Evolutionary conservation across 2,888 invertebrate genomes (phyloP).

Genomic region (Tinea pellionella): DNA sequence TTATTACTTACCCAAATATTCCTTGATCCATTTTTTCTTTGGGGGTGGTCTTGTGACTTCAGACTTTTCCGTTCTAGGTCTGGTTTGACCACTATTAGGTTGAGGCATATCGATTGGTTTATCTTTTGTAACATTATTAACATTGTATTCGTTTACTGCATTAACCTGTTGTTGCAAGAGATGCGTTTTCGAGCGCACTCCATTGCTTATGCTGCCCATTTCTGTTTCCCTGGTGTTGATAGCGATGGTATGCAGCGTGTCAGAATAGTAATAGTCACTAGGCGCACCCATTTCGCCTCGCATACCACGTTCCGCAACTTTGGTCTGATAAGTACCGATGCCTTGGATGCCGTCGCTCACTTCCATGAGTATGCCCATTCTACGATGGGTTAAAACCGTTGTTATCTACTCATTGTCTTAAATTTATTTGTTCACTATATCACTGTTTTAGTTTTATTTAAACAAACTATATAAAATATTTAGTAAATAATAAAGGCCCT

Average conservation of each 20-base stretch:
- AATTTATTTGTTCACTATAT: background rate
- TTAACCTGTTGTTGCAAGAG: constrained; percentile 22
- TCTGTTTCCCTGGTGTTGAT: constrained; percentile 57
- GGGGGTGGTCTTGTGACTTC: constrained; percentile 65
- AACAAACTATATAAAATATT: constrained; percentile 18
- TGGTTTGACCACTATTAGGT: background rate
- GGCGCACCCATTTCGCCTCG: constrained; percentile 21
- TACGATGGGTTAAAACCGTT: constrained; percentile 37
- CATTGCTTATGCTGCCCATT: constrained; percentile 52
- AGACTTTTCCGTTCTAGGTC: constrained; percentile 25
- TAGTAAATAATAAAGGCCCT: background rate
- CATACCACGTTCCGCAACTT: constrained; percentile 4
- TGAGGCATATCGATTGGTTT: background rate
- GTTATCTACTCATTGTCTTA: constrained; percentile 26
- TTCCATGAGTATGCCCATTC: constrained; percentile 68
- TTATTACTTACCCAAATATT: constrained; percentile 71
- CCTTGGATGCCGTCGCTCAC: constrained; percentile 27
- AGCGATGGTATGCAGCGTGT: constrained; percentile 50
- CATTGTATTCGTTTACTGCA: constrained; percentile 25
- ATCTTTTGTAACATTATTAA: background rate
- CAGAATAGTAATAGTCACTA: constrained; percentile 38
- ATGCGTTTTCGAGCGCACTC: constrained; percentile 42
- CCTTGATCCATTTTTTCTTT: constrained; percentile 81
- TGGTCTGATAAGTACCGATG: background rate
- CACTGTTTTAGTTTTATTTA: background rate